A percentile compares a stretch with the other conserved stretches of the same genome.
phyloP scores from a whole-genome alignment of 2,113 vertebrate species.

The Xiphorhynchus elegans region DNA sequence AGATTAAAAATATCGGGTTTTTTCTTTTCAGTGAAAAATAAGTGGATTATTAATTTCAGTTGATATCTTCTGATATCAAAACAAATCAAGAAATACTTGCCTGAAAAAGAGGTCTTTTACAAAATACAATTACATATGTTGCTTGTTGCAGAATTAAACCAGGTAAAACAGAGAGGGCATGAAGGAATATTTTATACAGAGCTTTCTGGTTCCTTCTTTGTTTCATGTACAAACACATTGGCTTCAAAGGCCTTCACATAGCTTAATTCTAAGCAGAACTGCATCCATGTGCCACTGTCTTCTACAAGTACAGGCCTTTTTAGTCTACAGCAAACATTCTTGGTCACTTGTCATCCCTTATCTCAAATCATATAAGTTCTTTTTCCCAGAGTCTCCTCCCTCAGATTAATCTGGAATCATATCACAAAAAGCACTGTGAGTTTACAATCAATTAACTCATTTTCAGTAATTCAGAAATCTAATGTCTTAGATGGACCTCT shows the following conservation, averaged over 20 bases:
- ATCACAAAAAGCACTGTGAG: not conserved
- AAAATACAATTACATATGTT: not conserved
- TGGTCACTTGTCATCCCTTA: not conserved
- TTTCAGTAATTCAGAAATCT: not conserved
- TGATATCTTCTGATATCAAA: not conserved
- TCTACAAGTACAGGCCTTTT: not conserved
- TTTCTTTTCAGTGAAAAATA: conserved; percentile 5
- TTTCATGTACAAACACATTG: not conserved
- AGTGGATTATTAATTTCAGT: not conserved
- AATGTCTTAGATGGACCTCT: not conserved
- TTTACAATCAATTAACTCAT: not conserved
- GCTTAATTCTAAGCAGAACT: not conserved
- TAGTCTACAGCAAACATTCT: not conserved
- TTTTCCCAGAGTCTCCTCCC: not conserved
- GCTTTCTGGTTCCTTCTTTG: not conserved
- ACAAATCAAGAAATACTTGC: not conserved
- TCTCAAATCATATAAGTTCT: not conserved
- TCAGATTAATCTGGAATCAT: not conserved
- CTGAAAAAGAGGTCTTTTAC: conserved; percentile 7
- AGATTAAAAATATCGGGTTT: not conserved
- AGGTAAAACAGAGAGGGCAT: not conserved
- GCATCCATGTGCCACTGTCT: rapidly evolving
- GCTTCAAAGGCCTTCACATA: not conserved
- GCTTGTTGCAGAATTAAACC: not conserved
- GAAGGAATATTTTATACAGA: not conserved